These are phyloP conservation scores for Urocolius indicus DNA, from an alignment of 2,113 vertebrate genomes.

Conservation along the genomic window DNA sequence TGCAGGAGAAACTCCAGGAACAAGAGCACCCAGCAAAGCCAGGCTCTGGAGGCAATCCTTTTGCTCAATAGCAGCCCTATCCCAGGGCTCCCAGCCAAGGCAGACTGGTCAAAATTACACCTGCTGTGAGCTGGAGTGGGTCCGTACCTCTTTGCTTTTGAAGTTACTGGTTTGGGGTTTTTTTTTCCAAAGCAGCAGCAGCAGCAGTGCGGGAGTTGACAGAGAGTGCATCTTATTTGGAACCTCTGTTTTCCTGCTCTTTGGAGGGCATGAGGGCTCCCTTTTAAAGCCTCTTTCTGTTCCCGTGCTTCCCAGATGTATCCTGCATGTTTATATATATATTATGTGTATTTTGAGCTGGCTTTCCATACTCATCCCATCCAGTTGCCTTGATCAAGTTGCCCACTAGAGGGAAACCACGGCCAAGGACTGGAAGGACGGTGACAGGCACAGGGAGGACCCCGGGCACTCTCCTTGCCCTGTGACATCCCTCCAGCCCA, in stretches of 20 bases:
- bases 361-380: neutral
- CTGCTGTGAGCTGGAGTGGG: neutral
- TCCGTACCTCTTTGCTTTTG: neutral
- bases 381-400: conserved; percentile 6
- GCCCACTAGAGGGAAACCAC: conserved; percentile 67
- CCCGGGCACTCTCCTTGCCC: neutral
- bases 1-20: neutral
- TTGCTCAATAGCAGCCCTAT: neutral
- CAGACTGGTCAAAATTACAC: neutral
- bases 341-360: neutral
- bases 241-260: neutral
- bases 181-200: neutral
- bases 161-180: neutral
- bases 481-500: neutral
- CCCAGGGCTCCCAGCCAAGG: neutral
- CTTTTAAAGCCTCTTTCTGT: neutral
- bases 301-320: neutral
- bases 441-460: neutral
- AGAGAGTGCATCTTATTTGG: neutral
- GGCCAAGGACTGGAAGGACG: neutral
- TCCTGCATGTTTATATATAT: neutral
- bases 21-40: neutral
- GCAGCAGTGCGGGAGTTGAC: neutral
- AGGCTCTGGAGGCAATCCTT: neutral
- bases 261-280: neutral